phyloP scores from a whole-genome alignment of 2,888 invertebrate genomes.

The Napeogenes sylphis region DNA sequence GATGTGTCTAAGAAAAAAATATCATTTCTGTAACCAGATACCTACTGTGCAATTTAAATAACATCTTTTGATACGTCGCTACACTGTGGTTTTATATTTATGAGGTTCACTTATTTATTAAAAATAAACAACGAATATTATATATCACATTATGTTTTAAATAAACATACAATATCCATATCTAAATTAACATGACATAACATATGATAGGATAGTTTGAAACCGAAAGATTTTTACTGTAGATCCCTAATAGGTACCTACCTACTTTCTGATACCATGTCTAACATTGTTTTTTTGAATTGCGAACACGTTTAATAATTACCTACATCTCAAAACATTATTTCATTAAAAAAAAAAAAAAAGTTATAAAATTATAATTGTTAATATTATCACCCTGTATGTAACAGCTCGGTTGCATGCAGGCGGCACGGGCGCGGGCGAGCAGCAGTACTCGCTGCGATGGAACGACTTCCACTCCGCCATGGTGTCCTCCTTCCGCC shows the following conservation, averaged over 20 bases:
- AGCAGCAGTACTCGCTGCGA: slow-evolving; percentile 93
- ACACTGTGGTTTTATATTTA: neutral
- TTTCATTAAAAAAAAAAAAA: no score
- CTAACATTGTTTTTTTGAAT: no score
- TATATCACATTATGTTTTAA: neutral
- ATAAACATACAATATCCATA: no score
- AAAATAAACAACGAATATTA: neutral
- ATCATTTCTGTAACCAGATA: neutral
- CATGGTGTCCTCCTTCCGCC: slow-evolving; percentile 92
- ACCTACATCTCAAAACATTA: no score
- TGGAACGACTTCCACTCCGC: slow-evolving; percentile 97
- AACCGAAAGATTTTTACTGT: neutral
- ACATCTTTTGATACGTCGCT: neutral
- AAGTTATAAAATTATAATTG: no score
- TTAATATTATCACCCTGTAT: no score
- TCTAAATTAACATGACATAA: no score
- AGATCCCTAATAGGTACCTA: no score
- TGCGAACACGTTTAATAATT: no score
- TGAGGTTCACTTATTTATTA: no score
- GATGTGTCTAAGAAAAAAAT: slow-evolving; percentile 2
- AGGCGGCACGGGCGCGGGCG: slow-evolving; percentile 74
- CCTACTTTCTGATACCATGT: no score
- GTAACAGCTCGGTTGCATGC: slow-evolving; percentile 35
- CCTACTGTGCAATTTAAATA: neutral
- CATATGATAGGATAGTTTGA: no score